Evolutionary conservation across 2,797 vertebrate species (phyloP), one percentile per base, ranked within the genome.

Genomic region (Molothrus ater): DNA sequence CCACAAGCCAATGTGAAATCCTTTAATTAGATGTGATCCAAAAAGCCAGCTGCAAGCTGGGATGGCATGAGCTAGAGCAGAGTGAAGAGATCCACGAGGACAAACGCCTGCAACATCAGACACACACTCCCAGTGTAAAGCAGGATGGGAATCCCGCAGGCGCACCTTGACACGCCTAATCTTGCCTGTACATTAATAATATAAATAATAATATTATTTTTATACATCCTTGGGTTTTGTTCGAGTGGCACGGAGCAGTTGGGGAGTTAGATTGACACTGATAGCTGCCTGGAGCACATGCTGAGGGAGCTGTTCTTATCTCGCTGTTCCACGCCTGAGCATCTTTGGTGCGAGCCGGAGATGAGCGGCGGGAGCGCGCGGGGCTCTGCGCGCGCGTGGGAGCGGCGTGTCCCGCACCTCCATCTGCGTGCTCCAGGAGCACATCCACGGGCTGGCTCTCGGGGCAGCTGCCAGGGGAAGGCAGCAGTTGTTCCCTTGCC

Each of bases 21-120:
- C 80, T 74, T 95, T 97, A 86, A 57, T 96, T 94, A 95, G 95
- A 90, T 21, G 7, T 8, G 66, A 91, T 90, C 89, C 95, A 75
- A 48, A 78, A 76, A 72, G 72, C 72, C 7, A 50, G 11, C 84
- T 76, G 88, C 80, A 38, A 71, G 22, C 71, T 32, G 57, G 86
- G 29, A 51, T 57, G 17, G 86, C 20, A 32, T 7, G 64, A 86
- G 83, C 75, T 63, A 31, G 84, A 75, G 68, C 66, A 66, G 93
- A 61, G 81, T 17, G n/a, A 80, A 65, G 85, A 85, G 42, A 80
- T 88, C 70, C 45, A 25, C 0, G 40, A 89, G 75, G 66, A 29
- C 57, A 22, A 70, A 87, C 0, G 1, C 36, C 6, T 5, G 4
- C 31, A 14, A 4, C 60, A 13, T 59, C 87, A 79, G 36, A 31